Evolutionary conservation across 2,888 invertebrate genomes (phyloP).

Genomic region (Spodoptera littoralis): DNA sequence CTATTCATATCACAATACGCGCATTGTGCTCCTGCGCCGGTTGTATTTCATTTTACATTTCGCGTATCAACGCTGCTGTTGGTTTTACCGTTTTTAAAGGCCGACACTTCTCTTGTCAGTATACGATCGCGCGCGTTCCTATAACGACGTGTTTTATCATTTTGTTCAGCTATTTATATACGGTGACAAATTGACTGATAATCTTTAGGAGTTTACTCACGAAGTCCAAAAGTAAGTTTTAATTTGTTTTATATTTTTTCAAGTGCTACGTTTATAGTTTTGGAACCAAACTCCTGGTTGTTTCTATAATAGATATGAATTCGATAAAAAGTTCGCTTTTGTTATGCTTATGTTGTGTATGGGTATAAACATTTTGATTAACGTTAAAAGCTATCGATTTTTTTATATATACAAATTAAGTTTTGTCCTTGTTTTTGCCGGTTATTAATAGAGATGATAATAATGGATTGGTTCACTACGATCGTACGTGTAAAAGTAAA

Average conservation of each 20-base stretch:
- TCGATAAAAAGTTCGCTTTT: background rate
- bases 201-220: slow-evolving; percentile 26
- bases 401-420: too few relatives aligned
- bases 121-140: slow-evolving; percentile 50
- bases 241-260: slow-evolving; percentile 5
- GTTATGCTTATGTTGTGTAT: too few relatives aligned
- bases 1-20: slow-evolving; percentile 15
- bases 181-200: slow-evolving; percentile 42
- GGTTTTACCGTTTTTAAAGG: slow-evolving; percentile 33
- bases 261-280: background rate
- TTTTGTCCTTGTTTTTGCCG: too few relatives aligned
- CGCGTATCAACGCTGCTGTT: slow-evolving; percentile 38
- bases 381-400: too few relatives aligned
- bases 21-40: slow-evolving; percentile 51
- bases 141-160: slow-evolving; percentile 48
- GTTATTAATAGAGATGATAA: background rate
- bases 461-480: background rate
- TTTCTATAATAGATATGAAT: background rate
- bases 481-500: too few relatives aligned
- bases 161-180: slow-evolving; percentile 23
- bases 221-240: slow-evolving; percentile 37
- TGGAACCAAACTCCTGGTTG: too few relatives aligned
- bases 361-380: too few relatives aligned
- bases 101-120: slow-evolving; percentile 39
- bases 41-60: slow-evolving; percentile 26